phyloP scores from a whole-genome alignment of 2,797 vertebrate species.

The Sarcoramphus papa region DNA sequence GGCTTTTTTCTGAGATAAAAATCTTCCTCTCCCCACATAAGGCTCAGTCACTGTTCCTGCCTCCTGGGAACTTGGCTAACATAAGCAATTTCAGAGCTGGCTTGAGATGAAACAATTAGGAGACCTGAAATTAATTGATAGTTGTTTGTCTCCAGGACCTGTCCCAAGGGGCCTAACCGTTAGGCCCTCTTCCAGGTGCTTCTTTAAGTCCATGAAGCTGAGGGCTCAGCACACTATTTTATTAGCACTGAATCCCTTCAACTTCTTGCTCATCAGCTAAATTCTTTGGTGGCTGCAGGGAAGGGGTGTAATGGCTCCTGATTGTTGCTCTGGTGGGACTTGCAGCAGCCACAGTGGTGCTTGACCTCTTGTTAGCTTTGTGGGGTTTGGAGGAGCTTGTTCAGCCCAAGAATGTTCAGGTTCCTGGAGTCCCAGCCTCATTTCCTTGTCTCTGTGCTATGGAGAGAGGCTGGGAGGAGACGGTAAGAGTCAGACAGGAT shows the following conservation, averaged over 20 bases:
- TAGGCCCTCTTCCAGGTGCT: not conserved
- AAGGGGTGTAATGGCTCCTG: not conserved
- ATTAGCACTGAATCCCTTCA: not conserved
- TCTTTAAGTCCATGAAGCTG: not conserved
- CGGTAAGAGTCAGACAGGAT: not conserved
- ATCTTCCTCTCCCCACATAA: not conserved
- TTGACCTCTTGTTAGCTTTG: not conserved
- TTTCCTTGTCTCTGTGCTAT: not conserved
- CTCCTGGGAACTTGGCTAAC: not conserved
- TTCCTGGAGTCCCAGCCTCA: not conserved
- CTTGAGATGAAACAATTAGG: not conserved
- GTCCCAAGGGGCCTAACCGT: not conserved
- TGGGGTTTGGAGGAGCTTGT: not conserved
- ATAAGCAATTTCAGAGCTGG: not conserved
- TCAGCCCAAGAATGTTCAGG: not conserved
- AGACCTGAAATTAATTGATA: not conserved
- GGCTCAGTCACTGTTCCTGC: not conserved
- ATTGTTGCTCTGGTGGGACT: not conserved
- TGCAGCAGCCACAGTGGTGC: not conserved
- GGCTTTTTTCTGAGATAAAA: not conserved
- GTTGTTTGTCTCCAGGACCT: not conserved
- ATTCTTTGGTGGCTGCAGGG: not conserved
- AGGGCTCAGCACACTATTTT: not conserved
- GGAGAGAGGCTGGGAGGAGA: not conserved
- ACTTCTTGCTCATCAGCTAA: not conserved